Base-by-base conservation (phyloP, 1,140 invertebrate species). In the Formica exsecta region DNA sequence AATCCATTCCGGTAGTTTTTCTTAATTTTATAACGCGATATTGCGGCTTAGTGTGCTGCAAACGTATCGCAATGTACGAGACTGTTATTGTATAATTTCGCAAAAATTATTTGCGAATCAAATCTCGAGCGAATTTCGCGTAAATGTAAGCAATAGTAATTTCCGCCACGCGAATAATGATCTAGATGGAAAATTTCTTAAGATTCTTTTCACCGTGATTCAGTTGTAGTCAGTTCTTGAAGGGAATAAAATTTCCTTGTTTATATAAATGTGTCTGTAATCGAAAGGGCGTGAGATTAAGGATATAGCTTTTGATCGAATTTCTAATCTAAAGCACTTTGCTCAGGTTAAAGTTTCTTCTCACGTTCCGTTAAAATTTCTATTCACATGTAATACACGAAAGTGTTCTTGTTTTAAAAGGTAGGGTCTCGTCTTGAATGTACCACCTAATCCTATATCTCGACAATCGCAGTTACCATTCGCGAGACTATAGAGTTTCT, bases 311-410 rank as follows among this genome's bases (percentile, higher is more conserved):
- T 51, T 73, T 36, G 11, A 38, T 65, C 32, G 54, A 71, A 29
- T 71, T 51, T 29, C 25, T 54, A 73, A 73, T 54, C 19, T 6
- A 51, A 51, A 51, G 48, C 16, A 16, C 5, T 51, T 51, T 25
- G 25, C 13, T 7, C 1, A 51, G 19, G 22, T 83, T 38, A 61
- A 7, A 29, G 29, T 74, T 83, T 74, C 79, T 61, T 74, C 54
- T 83, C 79, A 74, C 79, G 79, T 83, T 74, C 13, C 29, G 54
- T 61, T 73, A 74, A 73, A 83, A 83, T 83, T 83, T 83, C 79
- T 74, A 83, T 83, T 83, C 79, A 11, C 51, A 51, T 44, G 66
- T 81, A 59, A 81, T 74, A 41, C 41, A 61, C 25, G 68, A 44
- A 83, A 74, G 73, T 83, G 54, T 74, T 83, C 68, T 61, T 83